Evolutionary conservation across 2,113 vertebrate species (phyloP).

Genomic region (Canis aureus): DNA sequence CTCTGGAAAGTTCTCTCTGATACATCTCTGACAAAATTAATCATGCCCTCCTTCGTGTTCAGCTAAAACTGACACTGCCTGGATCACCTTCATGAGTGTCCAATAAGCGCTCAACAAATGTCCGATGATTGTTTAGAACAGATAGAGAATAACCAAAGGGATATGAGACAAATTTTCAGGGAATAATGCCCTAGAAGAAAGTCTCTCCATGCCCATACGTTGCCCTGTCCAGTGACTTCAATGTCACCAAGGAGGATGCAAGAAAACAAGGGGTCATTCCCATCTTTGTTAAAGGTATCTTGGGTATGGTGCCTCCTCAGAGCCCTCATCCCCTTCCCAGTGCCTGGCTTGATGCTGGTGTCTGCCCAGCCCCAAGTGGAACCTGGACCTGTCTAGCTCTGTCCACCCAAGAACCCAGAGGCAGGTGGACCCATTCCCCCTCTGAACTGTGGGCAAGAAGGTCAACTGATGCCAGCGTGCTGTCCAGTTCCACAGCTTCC

Average conservation of each 20-base stretch:
- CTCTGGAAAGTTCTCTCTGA: not conserved
- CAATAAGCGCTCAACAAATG: not conserved
- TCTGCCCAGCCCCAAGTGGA: slow-evolving; percentile 70
- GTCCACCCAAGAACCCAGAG: slow-evolving; percentile 71
- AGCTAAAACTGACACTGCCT: not conserved
- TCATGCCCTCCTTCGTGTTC: not conserved
- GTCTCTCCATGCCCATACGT: not conserved
- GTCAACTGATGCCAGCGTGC: not conserved
- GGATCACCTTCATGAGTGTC: not conserved
- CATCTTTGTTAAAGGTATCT: slow-evolving; percentile 66
- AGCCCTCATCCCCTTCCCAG: slow-evolving; percentile 37
- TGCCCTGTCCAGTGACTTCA: not conserved
- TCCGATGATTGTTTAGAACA: not conserved
- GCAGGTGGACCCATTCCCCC: slow-evolving; percentile 66
- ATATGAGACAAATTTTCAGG: not conserved
- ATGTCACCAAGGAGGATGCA: not conserved
- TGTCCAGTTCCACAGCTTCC: slow-evolving; percentile 46
- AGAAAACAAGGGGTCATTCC: slow-evolving; percentile 57
- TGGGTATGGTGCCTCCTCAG: slow-evolving; percentile 59
- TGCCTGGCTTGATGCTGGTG: slow-evolving; percentile 56
- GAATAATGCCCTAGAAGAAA: not conserved
- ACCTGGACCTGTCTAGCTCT: slow-evolving; percentile 63
- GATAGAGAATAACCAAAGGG: not conserved
- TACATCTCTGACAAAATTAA: not conserved
- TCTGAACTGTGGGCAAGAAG: not conserved